phyloP scores from a whole-genome alignment of 1,140 invertebrate species.

The Chymomyza costata region DNA sequence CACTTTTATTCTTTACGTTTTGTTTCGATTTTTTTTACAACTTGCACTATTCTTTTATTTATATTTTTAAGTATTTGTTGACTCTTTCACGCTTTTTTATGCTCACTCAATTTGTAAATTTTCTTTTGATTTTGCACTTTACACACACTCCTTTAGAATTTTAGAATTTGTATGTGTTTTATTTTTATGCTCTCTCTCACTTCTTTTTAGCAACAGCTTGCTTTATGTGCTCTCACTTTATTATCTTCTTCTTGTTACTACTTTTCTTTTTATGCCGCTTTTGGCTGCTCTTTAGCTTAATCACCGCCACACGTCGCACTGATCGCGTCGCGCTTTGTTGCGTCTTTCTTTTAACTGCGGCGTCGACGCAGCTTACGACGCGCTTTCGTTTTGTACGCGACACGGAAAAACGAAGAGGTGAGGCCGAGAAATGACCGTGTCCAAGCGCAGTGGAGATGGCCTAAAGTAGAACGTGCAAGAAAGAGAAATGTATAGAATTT shows the following conservation, averaged over 20 bases:
- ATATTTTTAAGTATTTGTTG: slow-evolving; percentile 3
- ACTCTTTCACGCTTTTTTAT: slow-evolving; percentile 29
- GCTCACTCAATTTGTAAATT: slow-evolving; percentile 16
- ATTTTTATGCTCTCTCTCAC: too few relatives aligned
- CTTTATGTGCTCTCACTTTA: slow-evolving; percentile 15
- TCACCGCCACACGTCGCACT: too few relatives aligned
- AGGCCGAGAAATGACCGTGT: too few relatives aligned
- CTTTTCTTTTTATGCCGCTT: too few relatives aligned
- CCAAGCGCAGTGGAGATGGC: too few relatives aligned
- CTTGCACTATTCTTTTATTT: slow-evolving; percentile 2
- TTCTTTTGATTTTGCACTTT: too few relatives aligned
- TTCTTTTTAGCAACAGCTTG: too few relatives aligned
- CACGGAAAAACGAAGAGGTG: slow-evolving; percentile 16
- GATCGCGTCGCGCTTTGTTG: slow-evolving; percentile 17
- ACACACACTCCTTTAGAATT: too few relatives aligned
- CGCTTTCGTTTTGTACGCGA: slow-evolving; percentile 59
- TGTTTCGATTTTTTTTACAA: slow-evolving; percentile 8
- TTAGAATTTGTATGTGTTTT: too few relatives aligned
- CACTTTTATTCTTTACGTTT: slow-evolving; percentile 3
- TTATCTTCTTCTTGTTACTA: slow-evolving; percentile 1
- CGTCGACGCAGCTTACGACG: slow-evolving; percentile 9
- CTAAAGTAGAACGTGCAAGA: slow-evolving; percentile 37
- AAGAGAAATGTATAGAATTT: slow-evolving; percentile 27
- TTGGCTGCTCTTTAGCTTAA: too few relatives aligned
- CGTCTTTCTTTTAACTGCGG: not conserved